phyloP scores from a whole-genome alignment of 2,888 invertebrate species.

The Acleris literana region DNA sequence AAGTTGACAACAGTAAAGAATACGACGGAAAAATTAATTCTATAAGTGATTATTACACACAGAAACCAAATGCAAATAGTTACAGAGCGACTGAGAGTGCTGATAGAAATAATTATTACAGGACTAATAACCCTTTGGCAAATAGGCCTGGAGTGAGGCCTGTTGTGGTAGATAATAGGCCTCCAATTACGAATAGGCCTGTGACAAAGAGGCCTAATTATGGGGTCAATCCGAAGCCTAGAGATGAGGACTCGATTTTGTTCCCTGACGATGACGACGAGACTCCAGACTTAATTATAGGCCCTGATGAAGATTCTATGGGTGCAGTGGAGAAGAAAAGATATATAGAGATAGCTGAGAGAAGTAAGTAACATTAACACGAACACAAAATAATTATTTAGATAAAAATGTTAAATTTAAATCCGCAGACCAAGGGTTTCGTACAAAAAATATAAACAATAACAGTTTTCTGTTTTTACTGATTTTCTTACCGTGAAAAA shows the following conservation, averaged over 20 bases:
- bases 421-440: too few species aligned
- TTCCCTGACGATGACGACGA: constrained; percentile 40
- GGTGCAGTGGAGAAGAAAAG: constrained; percentile 57
- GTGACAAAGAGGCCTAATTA: constrained; percentile 41
- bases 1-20: constrained; percentile 22
- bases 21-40: constrained; percentile 26
- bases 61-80: constrained; percentile 30
- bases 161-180: constrained; percentile 53
- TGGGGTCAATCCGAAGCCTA: constrained; percentile 39
- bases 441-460: too few species aligned
- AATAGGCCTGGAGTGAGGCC: constrained; percentile 65
- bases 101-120: constrained; percentile 41
- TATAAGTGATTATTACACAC: constrained; percentile 27
- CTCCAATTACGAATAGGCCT: constrained; percentile 68
- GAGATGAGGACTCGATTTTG: constrained; percentile 41
- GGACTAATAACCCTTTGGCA: constrained; percentile 48
- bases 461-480: too few species aligned
- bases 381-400: not conserved
- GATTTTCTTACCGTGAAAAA: too few species aligned
- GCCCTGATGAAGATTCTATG: constrained; percentile 68
- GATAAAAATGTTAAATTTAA: not conserved
- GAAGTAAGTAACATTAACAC: constrained; percentile 55
- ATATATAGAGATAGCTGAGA: constrained; percentile 62
- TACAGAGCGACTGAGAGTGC: constrained; percentile 12
- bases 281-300: constrained; percentile 56